Conservation (phyloP, 1,140 invertebrate species). For the Bactericera cockerelli region DNA sequence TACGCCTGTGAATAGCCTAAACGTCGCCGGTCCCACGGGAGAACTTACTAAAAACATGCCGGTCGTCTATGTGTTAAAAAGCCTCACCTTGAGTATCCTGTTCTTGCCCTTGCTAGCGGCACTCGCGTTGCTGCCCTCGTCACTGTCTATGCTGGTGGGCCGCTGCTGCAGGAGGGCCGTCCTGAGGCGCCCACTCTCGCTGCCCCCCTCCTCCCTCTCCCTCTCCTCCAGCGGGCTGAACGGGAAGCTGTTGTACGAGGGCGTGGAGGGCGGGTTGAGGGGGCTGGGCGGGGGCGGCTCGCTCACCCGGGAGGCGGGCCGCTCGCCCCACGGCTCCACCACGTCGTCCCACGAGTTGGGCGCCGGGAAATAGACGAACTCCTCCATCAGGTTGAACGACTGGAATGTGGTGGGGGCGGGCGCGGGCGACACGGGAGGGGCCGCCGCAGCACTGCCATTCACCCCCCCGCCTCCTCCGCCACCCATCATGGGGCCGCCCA, state of each 20-base stretch:
- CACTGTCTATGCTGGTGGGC: slow-evolving; percentile 24
- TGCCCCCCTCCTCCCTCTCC: slow-evolving; percentile 18
- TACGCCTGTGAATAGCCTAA: too few species aligned
- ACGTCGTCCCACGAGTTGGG: background rate
- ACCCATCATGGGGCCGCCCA: slow-evolving; percentile 12
- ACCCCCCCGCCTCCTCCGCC: background rate
- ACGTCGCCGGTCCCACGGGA: too few species aligned
- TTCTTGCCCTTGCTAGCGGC: slow-evolving; percentile 33
- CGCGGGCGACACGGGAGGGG: background rate
- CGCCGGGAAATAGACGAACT: slow-evolving; percentile 10
- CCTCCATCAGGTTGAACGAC: background rate
- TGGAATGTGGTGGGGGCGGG: background rate
- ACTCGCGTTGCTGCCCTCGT: slow-evolving; percentile 28
- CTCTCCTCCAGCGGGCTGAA: slow-evolving; percentile 35
- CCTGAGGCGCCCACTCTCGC: slow-evolving; percentile 46
- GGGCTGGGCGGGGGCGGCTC: slow-evolving; percentile 32
- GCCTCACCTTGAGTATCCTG: slow-evolving; percentile 49
- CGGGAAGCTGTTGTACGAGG: slow-evolving; percentile 36
- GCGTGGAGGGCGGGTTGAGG: slow-evolving; percentile 31
- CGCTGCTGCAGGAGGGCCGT: slow-evolving; percentile 47
- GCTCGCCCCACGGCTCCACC: slow-evolving; percentile 22
- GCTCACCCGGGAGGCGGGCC: slow-evolving; percentile 42
- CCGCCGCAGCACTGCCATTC: slow-evolving; percentile 4
- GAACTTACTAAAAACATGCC: too few species aligned
- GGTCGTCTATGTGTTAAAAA: too few species aligned